Evolutionary conservation across 1,140 invertebrate genomes (phyloP).

Genomic region (Heterodera carotae): DNA sequence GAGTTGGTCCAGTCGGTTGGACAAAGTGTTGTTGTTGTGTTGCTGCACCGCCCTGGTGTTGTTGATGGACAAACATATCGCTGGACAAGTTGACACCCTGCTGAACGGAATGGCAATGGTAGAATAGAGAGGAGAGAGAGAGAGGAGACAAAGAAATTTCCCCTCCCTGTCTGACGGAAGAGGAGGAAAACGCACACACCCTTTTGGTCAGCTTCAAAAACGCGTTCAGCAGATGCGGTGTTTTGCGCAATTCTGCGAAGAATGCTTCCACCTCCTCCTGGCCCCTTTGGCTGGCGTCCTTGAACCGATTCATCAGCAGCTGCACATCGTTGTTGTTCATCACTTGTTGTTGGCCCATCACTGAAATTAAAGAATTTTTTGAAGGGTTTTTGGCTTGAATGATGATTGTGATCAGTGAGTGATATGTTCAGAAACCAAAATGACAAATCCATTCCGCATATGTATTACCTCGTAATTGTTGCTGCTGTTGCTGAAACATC

Average conservation of each 20-base stretch:
- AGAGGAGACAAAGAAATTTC: too few species aligned
- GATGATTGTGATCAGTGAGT: not conserved
- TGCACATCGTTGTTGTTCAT: slow-evolving; percentile 33
- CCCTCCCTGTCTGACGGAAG: too few species aligned
- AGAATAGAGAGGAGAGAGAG: not conserved
- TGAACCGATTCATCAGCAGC: slow-evolving; percentile 40
- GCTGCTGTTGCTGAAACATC: slow-evolving; percentile 17
- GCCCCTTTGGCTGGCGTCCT: slow-evolving; percentile 21
- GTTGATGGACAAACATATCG: not conserved
- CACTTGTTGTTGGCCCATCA: slow-evolving; percentile 24
- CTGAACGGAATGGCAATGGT: not conserved
- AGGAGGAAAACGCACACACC: not conserved
- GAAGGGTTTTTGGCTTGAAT: not conserved
- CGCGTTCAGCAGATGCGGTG: slow-evolving; percentile 54
- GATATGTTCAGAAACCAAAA: not conserved
- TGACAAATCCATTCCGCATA: not conserved
- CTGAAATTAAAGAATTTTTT: not conserved
- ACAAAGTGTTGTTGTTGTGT: slow-evolving; percentile 15
- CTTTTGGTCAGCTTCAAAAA: slow-evolving; percentile 51
- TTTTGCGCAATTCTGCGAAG: slow-evolving; percentile 52
- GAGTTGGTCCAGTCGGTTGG: not conserved
- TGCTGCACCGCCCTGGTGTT: not conserved
- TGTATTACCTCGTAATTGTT: slow-evolving; percentile 9
- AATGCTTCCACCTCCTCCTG: slow-evolving; percentile 30
- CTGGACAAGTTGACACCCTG: not conserved